Evolutionary conservation across 2,797 vertebrate species (phyloP).

Genomic region (Coreius guichenoti): DNA sequence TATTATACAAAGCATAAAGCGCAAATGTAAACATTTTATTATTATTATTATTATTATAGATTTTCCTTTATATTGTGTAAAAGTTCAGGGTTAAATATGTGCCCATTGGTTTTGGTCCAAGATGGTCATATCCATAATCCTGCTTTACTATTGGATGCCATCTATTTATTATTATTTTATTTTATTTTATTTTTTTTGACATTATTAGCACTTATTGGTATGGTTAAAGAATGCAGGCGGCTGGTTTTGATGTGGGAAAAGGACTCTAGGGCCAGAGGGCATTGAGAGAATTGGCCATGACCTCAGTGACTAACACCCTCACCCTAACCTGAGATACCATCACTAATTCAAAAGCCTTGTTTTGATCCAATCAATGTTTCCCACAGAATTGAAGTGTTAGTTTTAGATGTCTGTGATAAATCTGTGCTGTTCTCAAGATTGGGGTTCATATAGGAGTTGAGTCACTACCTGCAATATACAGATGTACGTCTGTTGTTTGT

Average conservation of each 20-base stretch:
- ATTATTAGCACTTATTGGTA: constrained; percentile 89
- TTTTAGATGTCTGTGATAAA: constrained; percentile 43
- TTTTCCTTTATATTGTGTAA: no score
- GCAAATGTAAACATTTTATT: no score
- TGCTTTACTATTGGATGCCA: constrained; percentile 81
- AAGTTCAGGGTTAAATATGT: constrained; percentile 15
- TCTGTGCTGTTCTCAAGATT: background rate
- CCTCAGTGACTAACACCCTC: constrained; percentile 79
- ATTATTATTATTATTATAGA: no score
- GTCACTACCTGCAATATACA: background rate
- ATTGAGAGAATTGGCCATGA: constrained; percentile 79
- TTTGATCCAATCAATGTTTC: constrained; percentile 26
- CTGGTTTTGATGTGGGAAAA: constrained; percentile 83
- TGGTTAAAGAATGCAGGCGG: constrained; percentile 81
- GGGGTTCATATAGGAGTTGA: background rate
- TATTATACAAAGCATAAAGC: no score
- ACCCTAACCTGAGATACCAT: constrained; percentile 52
- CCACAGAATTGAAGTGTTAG: constrained; percentile 26
- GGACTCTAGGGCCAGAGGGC: constrained; percentile 80
- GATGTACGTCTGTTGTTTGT: background rate
- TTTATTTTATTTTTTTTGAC: constrained; percentile 76
- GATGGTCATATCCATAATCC: constrained; percentile 77
- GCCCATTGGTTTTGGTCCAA: constrained; percentile 79
- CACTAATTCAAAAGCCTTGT: constrained; percentile 26
- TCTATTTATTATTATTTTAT: constrained; percentile 81